phyloP scores from a whole-genome alignment of 2,113 vertebrate genomes.

The Neolamprologus variostigma region DNA sequence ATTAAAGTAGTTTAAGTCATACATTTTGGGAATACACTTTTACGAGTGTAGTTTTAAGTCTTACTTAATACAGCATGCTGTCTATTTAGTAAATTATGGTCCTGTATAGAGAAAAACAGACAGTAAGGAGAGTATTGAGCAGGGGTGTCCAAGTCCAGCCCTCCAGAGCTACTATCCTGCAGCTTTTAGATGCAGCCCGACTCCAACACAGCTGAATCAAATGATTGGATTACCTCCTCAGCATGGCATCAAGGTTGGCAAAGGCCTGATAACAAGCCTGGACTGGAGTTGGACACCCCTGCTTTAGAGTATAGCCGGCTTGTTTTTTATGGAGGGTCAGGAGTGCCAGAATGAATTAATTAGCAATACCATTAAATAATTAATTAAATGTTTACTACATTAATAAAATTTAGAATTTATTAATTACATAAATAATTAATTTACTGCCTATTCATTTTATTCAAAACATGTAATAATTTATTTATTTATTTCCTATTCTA shows the following conservation, averaged over 20 bases:
- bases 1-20: not conserved
- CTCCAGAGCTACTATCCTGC: accelerated
- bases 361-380: accelerated
- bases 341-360: not conserved
- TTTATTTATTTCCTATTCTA: not conserved
- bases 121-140: not conserved
- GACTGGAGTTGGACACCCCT: not conserved
- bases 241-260: not conserved
- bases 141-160: not conserved
- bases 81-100: not conserved
- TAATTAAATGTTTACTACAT: not conserved
- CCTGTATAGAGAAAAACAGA: not conserved
- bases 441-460: not conserved
- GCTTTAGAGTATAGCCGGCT: not conserved
- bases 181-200: accelerated
- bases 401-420: not conserved
- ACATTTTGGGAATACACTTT: not conserved
- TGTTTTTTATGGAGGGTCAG: not conserved
- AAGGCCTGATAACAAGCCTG: not conserved
- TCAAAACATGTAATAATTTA: not conserved
- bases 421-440: not conserved
- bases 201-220: not conserved
- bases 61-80: not conserved
- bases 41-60: not conserved
- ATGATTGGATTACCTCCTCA: not conserved